phyloP scores from a whole-genome alignment of 2,888 invertebrate genomes.

The Cantharis lateralis region DNA sequence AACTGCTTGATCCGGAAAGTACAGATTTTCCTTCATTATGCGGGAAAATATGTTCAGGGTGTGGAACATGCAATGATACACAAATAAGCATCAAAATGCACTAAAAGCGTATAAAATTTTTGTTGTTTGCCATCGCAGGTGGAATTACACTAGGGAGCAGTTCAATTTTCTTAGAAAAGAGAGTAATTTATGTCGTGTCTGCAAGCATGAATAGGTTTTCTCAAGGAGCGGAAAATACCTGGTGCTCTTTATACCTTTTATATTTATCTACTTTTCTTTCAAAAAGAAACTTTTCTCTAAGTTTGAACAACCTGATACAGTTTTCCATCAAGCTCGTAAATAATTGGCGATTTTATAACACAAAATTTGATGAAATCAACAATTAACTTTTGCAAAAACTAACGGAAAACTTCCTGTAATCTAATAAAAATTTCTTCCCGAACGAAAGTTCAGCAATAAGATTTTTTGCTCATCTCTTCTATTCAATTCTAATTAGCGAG shows the following conservation, averaged over 20 bases:
- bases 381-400: background rate
- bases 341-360: background rate
- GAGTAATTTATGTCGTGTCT: slow-evolving; percentile 13
- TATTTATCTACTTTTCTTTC: slow-evolving; percentile 8
- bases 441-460: background rate
- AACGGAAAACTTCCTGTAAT: background rate
- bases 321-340: background rate
- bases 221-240: slow-evolving; percentile 10
- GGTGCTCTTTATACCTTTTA: slow-evolving; percentile 10
- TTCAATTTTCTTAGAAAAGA: slow-evolving; percentile 17
- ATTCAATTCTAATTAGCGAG: background rate
- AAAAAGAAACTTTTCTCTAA: background rate
- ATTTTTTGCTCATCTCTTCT: background rate
- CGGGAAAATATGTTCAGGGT: background rate
- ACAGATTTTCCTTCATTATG: background rate
- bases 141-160: slow-evolving; percentile 17
- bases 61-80: background rate
- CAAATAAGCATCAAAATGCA: background rate
- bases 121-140: background rate
- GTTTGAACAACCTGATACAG: background rate
- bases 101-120: background rate
- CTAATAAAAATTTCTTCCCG: background rate
- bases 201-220: slow-evolving; percentile 8
- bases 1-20: background rate
- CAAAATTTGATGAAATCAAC: background rate